Evolutionary conservation across 2,113 vertebrate genomes (phyloP), one percentile per base, ranked within the genome.

Genomic region (Centropus unirufus): DNA sequence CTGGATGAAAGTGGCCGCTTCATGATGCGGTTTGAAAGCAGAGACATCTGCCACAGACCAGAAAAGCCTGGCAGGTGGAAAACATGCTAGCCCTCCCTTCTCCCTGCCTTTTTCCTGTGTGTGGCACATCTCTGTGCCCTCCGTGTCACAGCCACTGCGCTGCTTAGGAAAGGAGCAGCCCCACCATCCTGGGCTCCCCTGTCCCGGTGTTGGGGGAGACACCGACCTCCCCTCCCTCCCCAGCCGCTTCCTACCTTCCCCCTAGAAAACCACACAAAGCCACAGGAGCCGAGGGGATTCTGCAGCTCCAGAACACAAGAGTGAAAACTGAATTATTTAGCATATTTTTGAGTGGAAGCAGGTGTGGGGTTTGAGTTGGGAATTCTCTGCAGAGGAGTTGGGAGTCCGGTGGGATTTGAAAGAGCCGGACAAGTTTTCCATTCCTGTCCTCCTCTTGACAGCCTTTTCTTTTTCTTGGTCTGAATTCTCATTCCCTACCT

Each of bases 301-400:
- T 17, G 34, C 49, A 23, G 88, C 86, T 81, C 1, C 4, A 9
- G 81, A 87, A 76, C 61, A 51, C 55, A 55, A 1, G 17, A 89
- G 83, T n/a, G 0, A 29, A 22, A 64, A 11, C 89, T 96, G 91
- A 95, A 95, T 96, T 89, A 96, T 96, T 96, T 81, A 95, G 42
- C 75, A n/a, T 16, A 5, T 74, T 61, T 89, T 69, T 51, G 42
- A 81, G 87, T 20, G 80, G 68, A 49, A 78, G 87, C 94, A 96
- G 94, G 76, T 92, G 54, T 61, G 72, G 68, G 75, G 74, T 51
- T 47, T 4, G 89, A 73, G 89, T 6, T 39, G 87, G 95, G 83
- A 96, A 96, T 92, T 91, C 77, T 84, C 93, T 66, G 64, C 83
- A 36, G 64, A 87, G 72, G 36, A n/a, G 8, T 7, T 3, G 5